Conservation (phyloP, 2,113 vertebrate species). For the Phylloscopus trochilus region DNA sequence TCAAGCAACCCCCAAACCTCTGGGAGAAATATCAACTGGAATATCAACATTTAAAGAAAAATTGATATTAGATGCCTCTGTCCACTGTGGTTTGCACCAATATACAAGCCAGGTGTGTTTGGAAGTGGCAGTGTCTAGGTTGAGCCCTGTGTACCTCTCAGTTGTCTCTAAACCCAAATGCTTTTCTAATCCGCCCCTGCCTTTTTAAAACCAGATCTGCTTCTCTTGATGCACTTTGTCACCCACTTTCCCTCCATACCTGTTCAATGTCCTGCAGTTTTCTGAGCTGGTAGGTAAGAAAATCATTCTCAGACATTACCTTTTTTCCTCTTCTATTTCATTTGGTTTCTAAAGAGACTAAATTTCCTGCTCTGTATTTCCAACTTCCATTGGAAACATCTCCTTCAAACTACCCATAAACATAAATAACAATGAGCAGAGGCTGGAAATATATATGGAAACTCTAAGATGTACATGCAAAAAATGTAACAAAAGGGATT, state of each 20-base stretch:
- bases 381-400: neutral
- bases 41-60: neutral
- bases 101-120: neutral
- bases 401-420: neutral
- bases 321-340: neutral
- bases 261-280: neutral
- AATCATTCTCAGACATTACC: neutral
- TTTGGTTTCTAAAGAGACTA: neutral
- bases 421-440: neutral
- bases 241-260: neutral
- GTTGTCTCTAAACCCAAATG: neutral
- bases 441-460: neutral
- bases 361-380: neutral
- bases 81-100: neutral
- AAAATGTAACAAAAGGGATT: neutral
- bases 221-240: neutral
- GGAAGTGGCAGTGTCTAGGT: neutral
- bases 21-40: neutral
- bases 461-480: neutral
- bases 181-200: neutral
- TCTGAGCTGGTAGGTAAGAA: neutral
- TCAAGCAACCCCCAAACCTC: neutral
- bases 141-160: neutral
- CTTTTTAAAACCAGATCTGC: neutral
- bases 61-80: neutral